Conservation (phyloP, 1,140 invertebrate species). For the Philopotamus ludificatus region DNA sequence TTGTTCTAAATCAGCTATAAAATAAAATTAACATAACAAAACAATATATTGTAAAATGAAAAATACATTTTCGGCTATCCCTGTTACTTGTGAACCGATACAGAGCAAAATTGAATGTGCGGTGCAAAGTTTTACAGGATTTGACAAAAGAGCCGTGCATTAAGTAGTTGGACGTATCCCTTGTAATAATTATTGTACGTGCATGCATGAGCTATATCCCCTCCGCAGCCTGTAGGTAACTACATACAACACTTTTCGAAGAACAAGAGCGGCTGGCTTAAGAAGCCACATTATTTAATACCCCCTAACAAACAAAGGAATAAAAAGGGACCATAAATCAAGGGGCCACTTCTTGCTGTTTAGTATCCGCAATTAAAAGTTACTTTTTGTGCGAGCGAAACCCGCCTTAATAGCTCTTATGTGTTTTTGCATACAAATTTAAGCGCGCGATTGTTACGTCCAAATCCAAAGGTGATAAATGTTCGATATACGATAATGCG, state of each 20-base stretch:
- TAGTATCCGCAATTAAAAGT: constrained; percentile 43
- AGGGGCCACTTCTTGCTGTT: constrained; percentile 42
- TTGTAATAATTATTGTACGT: constrained; percentile 2
- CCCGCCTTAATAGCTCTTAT: constrained; percentile 2
- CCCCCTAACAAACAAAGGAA: constrained; percentile 39
- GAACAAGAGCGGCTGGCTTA: constrained; percentile 35
- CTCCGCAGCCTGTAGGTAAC: constrained; percentile 24
- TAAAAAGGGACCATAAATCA: constrained; percentile 41
- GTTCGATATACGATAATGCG: not conserved
- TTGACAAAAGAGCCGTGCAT: no score
- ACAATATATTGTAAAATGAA: no score
- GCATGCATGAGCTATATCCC: constrained; percentile 1
- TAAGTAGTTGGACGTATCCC: not conserved
- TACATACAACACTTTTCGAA: constrained; percentile 41
- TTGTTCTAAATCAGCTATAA: no score
- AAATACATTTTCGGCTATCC: no score
- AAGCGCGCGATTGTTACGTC: not conserved
- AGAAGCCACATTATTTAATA: constrained; percentile 42
- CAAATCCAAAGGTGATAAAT: not conserved
- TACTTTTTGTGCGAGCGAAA: constrained; percentile 35
- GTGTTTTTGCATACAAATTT: constrained; percentile 22
- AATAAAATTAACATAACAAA: no score
- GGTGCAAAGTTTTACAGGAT: no score
- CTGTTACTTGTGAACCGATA: no score
- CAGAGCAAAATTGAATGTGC: no score